A percentile compares a stretch with the other conserved stretches of the same genome.
phyloP scores from a whole-genome alignment of 2,113 vertebrate genomes.

The Petrocephalus zakoni region DNA sequence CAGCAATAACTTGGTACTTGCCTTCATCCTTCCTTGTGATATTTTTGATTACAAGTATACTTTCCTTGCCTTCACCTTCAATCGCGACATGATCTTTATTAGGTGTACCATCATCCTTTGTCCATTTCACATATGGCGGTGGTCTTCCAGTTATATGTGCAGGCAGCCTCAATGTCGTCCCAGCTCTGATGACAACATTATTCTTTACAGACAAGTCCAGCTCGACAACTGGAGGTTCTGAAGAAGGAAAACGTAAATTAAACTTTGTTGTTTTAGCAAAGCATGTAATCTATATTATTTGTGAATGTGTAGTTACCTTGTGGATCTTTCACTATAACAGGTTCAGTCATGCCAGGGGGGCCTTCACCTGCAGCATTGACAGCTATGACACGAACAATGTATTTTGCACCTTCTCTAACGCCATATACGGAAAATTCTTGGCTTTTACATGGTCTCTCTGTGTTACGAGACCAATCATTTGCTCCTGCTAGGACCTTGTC shows the following conservation, averaged over 20 bases:
- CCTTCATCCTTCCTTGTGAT: slow-evolving; percentile 82
- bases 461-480: slow-evolving; percentile 93
- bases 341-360: slow-evolving; percentile 80
- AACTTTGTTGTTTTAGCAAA: slow-evolving; percentile 20
- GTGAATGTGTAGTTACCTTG: slow-evolving; percentile 65
- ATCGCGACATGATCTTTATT: slow-evolving; percentile 79
- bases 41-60: slow-evolving; percentile 70
- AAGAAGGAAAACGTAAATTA: slow-evolving; percentile 26
- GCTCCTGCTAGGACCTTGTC: slow-evolving; percentile 81
- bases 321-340: slow-evolving; percentile 82
- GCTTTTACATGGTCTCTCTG: slow-evolving; percentile 75
- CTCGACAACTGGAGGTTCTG: slow-evolving; percentile 83
- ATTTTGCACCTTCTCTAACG: slow-evolving; percentile 91
- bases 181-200: slow-evolving; percentile 81
- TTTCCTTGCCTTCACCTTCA: slow-evolving; percentile 76
- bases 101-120: slow-evolving; percentile 72
- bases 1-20: slow-evolving; percentile 83
- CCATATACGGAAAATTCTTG: slow-evolving; percentile 77
- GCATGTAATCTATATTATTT: neutral
- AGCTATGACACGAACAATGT: slow-evolving; percentile 81
- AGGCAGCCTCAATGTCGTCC: slow-evolving; percentile 77
- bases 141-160: slow-evolving; percentile 86
- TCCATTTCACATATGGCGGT: slow-evolving; percentile 76
- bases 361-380: slow-evolving; percentile 89
- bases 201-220: slow-evolving; percentile 77